Conservation (phyloP, 2,113 vertebrate species). For the Poeciliopsis occidentalis region DNA sequence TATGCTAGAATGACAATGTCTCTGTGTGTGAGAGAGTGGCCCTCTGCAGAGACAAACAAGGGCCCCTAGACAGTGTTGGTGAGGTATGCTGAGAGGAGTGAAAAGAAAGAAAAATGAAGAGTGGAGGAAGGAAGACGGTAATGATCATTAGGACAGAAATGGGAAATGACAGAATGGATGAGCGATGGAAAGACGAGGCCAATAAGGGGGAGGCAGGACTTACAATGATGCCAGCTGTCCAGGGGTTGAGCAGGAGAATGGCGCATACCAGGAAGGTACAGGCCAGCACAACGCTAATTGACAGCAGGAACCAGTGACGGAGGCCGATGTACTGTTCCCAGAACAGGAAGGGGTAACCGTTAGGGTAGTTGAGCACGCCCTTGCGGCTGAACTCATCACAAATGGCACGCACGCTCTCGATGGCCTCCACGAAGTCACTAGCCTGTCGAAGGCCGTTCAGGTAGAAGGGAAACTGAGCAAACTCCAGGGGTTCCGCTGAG, state of each 20-base stretch:
- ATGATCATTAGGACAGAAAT: conserved; percentile 42
- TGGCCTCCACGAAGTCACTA: conserved; percentile 96
- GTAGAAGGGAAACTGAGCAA: conserved; percentile 99
- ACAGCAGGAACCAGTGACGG: conserved; percentile 96
- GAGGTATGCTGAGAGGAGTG: conserved; percentile 72
- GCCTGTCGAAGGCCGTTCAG: conserved; percentile 96
- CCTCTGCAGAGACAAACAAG: conserved; percentile 68
- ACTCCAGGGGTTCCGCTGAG: conserved; percentile 93
- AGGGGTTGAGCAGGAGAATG: conserved; percentile 97
- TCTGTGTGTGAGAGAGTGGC: conserved; percentile 22
- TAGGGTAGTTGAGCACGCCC: conserved; percentile 95
- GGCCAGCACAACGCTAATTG: conserved; percentile 94
- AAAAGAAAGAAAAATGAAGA: conserved; percentile 38
- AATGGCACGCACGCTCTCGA: conserved; percentile 92
- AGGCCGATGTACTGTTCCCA: conserved; percentile 99
- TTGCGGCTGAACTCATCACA: conserved; percentile 91
- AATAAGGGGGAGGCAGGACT: conserved; percentile 68
- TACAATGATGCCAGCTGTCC: conserved; percentile 98
- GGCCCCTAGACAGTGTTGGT: conserved; percentile 74
- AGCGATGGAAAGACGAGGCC: background rate
- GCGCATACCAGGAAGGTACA: conserved; percentile 98
- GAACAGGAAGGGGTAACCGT: conserved; percentile 97
- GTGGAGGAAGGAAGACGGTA: conserved; percentile 39
- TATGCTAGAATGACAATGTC: conserved; percentile 80
- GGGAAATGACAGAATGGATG: background rate